phyloP scores from a whole-genome alignment of 2,113 vertebrate genomes.

The Hypanus sabinus region DNA sequence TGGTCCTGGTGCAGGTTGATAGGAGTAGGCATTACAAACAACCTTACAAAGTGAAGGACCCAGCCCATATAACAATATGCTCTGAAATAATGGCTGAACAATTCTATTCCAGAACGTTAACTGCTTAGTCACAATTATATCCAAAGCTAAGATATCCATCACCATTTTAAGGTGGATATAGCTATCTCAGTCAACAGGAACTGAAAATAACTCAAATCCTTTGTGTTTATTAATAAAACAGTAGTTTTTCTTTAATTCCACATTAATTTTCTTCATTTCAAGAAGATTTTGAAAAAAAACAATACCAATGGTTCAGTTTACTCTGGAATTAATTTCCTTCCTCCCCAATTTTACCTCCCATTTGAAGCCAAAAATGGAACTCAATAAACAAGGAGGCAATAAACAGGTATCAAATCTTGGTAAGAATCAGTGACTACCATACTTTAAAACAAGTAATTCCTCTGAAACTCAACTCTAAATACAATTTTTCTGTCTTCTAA shows the following conservation, averaged over 20 bases:
- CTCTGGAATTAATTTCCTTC: neutral
- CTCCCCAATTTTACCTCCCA: neutral
- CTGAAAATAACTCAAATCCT: neutral
- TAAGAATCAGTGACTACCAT: neutral
- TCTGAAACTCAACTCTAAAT: neutral
- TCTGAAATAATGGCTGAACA: neutral
- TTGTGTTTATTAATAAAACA: neutral
- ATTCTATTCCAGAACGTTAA: neutral
- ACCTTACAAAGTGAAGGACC: neutral
- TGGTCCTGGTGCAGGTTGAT: no score
- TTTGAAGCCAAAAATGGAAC: neutral
- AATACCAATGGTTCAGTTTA: neutral
- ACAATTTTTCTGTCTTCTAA: neutral
- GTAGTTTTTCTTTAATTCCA: neutral
- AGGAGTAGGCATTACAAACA: neutral
- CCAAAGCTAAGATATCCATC: neutral
- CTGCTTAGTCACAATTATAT: neutral
- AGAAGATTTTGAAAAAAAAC: neutral
- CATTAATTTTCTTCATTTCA: neutral
- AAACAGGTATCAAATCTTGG: neutral
- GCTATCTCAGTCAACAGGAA: neutral
- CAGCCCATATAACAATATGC: neutral
- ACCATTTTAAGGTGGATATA: neutral
- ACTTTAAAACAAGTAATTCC: neutral
- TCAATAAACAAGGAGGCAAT: neutral